phyloP scores from a whole-genome alignment of 1,140 invertebrate species.

The Brachionus koreanus region DNA sequence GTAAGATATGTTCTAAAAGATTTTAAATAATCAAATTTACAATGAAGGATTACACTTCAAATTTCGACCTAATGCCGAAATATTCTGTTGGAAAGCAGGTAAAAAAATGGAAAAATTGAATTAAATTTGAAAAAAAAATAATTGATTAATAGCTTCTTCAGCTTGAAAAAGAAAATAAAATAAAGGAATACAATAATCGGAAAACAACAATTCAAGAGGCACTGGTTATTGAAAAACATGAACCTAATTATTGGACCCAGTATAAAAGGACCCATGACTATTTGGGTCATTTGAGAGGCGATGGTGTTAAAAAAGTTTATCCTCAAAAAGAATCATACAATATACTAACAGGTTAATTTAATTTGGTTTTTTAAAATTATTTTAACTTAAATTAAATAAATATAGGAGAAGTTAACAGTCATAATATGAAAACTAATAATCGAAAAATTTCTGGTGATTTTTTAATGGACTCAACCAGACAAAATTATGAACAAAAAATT shows the following conservation, averaged over 20 bases:
- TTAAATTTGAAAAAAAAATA: neutral
- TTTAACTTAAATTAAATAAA: neutral
- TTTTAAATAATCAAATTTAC: neutral
- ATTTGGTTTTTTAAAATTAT: neutral
- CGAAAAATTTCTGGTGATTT: neutral
- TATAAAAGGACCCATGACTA: constrained; percentile 41
- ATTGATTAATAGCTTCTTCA: neutral
- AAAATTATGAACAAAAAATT: neutral
- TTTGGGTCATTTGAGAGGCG: constrained; percentile 5
- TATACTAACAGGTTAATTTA: constrained; percentile 22
- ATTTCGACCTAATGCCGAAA: constrained; percentile 41
- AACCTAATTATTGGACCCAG: constrained; percentile 38
- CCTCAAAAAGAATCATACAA: constrained; percentile 8
- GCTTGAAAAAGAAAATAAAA: neutral
- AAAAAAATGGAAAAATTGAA: neutral
- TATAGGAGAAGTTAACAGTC: neutral
- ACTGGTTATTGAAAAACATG: neutral
- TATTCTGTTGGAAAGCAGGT: constrained; percentile 39
- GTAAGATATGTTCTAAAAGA: neutral
- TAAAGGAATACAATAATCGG: constrained; percentile 30
- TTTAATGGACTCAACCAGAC: neutral
- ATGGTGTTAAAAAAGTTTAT: neutral
- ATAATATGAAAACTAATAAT: neutral
- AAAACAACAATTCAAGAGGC: constrained; percentile 4
- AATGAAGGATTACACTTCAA: neutral